Evolutionary conservation across 2,113 vertebrate species (phyloP).

Genomic region (Heterotilapia buettikoferi): DNA sequence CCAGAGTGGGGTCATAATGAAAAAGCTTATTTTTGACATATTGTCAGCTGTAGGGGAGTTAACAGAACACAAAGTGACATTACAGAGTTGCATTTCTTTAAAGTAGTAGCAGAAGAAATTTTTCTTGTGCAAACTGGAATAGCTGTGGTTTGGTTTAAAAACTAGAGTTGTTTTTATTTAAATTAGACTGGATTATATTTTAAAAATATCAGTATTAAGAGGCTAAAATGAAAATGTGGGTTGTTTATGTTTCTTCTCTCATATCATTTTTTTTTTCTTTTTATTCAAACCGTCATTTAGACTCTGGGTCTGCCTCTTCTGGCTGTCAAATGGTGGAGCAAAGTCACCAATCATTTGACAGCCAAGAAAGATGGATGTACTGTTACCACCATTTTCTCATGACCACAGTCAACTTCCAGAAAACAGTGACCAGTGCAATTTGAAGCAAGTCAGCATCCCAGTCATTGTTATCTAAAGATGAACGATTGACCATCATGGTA

Average conservation of each 20-base stretch:
- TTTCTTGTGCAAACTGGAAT: neutral
- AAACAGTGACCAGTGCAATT: neutral
- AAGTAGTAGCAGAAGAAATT: neutral
- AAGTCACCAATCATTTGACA: accelerated
- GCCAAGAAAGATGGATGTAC: accelerated
- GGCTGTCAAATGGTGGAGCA: neutral
- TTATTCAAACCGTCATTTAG: accelerated
- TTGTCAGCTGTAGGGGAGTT: too few relatives aligned
- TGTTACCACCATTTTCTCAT: neutral
- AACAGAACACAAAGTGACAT: neutral
- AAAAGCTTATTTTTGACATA: neutral
- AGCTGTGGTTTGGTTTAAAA: neutral
- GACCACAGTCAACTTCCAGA: neutral
- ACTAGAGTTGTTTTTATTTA: accelerated
- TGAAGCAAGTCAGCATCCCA: accelerated
- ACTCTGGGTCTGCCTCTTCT: neutral
- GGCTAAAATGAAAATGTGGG: neutral
- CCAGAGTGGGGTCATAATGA: accelerated
- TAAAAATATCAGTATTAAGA: neutral
- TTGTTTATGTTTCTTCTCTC: neutral
- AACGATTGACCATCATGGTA: neutral
- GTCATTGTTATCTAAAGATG: accelerated
- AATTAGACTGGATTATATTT: neutral
- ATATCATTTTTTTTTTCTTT: neutral
- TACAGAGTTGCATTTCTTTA: neutral